These are phyloP conservation scores for Chaetodon trifascialis DNA, from an alignment of 2,113 vertebrate genomes.

Conservation along the genomic window DNA sequence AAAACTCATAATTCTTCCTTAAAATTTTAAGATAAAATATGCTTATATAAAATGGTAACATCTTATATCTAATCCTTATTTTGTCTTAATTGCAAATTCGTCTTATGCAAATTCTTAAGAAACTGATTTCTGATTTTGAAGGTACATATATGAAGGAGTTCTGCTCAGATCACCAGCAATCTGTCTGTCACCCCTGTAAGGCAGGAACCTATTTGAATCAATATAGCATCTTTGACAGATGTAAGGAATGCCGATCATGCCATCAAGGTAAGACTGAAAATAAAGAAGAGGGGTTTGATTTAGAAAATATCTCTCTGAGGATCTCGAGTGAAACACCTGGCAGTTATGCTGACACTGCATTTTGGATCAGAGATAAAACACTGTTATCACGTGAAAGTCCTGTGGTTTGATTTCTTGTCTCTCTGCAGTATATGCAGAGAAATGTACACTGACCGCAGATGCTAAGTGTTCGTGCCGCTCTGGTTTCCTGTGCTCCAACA, in stretches of 20 bases:
- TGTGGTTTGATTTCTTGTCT: slow-evolving; percentile 38
- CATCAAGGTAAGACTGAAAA: slow-evolving; percentile 61
- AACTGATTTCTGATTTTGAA: slow-evolving; percentile 33
- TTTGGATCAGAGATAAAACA: neutral
- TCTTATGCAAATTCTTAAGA: neutral
- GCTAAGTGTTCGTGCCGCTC: slow-evolving; percentile 54
- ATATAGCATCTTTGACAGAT: slow-evolving; percentile 22
- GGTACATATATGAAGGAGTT: slow-evolving; percentile 24
- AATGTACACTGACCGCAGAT: slow-evolving; percentile 64
- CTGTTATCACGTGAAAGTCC: neutral
- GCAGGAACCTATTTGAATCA: slow-evolving; percentile 6
- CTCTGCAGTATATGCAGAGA: slow-evolving; percentile 48
- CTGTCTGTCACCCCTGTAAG: slow-evolving; percentile 56
- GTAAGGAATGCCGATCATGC: slow-evolving; percentile 61
- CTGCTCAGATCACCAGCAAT: slow-evolving; percentile 23
- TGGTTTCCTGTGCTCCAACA: slow-evolving; percentile 74
- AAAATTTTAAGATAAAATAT: neutral
- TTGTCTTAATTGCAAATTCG: neutral
- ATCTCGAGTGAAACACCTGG: neutral
- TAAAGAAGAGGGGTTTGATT: neutral
- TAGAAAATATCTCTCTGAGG: neutral
- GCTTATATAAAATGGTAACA: neutral
- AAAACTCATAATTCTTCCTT: slow-evolving; percentile 37
- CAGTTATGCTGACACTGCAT: neutral
- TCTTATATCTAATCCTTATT: neutral